Base-by-base conservation (phyloP, 2,888 invertebrate species). In the Phragmatobia fuliginosa region DNA sequence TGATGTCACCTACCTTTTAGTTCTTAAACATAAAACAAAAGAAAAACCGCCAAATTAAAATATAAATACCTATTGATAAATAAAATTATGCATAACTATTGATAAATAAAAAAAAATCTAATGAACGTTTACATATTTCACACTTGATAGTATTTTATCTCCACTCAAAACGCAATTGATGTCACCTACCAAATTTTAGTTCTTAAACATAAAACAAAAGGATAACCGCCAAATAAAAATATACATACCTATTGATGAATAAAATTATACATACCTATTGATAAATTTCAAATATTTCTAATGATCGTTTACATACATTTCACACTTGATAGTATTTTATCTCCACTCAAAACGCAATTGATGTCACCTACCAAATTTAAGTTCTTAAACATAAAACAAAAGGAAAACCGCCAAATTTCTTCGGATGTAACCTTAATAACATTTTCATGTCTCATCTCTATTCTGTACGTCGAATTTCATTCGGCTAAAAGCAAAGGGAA, bases 401-500 rank as follows among this genome's bases (percentile, higher is more conserved):
- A 68, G 64, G 59, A 63, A 62, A 60, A 65, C 68, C 58, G 49
- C 62, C 25, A 33, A 62, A 72, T 72, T 70, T 71, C 68, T 56
- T 66, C 58, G 32, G 72, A 64, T 74, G 69, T 70, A 64, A 67
- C 75, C 76, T 68, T 81, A 83, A 83, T 81, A 83, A 81, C 74
- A 16, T 83, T 83, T 83, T 73, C 83, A 76, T 82, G 83, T 81
- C 71, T 80, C 75, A 70, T 76, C 72, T 66, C 71, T 67, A 77
- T 80, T 74, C 78, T 70, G 67, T 73, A 75, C 80, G 73, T 71
- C 75, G 79, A 77, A 81, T 82, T 87, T 85, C 83, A 86, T 86
- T 83, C 82, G 71, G 70, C 83, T 85, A 81, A 85, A 81, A 85
- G 85, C 83, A 73, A 76, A 72, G 74, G 74, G 79, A 79, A 83